Base-by-base conservation (phyloP, 2,797 vertebrate genomes). In the Rhynchonycteris naso region DNA sequence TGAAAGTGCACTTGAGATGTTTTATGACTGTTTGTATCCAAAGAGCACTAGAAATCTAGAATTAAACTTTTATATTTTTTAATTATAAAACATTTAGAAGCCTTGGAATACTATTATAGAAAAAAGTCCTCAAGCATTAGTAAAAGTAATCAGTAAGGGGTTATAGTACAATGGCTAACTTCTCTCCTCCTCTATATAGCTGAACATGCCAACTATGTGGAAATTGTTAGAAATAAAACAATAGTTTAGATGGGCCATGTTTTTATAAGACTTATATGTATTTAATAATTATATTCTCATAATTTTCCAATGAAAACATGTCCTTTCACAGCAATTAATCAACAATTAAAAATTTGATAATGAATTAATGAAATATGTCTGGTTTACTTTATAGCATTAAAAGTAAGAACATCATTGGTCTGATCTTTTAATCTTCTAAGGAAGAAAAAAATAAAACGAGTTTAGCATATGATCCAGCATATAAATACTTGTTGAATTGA, bases 161-260 rank as follows among this genome's bases (percentile, higher is more conserved):
- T 65, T 83, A 12, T 24, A 74, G 12, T 24, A 30, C 14, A 91
- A 33, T 72, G 19, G 2, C 1, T 91, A 74, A 80, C 72, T 76
- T 86, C 8, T 85, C 24, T 54, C 13, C 43, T 63, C 22, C 7
- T 92, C 21, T 59, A 18, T 47, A 7, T 38, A 78, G 47, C 12
- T 72, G 30, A 78, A 24, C 19, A 78, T 30, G 18, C 10, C 22
- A n/a, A 38, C 12, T 61, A 47, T 88, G 50, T 38, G 85, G 30
- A 93, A 75, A 1, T 93, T 91, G 11, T 30, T 93, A 21, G 19
- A 38, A 90, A 63, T 85, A 50, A 95, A 93, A 58, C 18, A 85
- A 7, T 38, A 58, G 14, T 2, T 50, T 38, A 71, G 7, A 58
- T 33, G 2, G 35, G 2, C 2, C 43, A 15, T 63, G 10, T 24